Percentiles rank a stretch among this genome's conserved stretches.
Conservation (phyloP, 2,797 vertebrate species). For the Tragelaphus oryx region DNA sequence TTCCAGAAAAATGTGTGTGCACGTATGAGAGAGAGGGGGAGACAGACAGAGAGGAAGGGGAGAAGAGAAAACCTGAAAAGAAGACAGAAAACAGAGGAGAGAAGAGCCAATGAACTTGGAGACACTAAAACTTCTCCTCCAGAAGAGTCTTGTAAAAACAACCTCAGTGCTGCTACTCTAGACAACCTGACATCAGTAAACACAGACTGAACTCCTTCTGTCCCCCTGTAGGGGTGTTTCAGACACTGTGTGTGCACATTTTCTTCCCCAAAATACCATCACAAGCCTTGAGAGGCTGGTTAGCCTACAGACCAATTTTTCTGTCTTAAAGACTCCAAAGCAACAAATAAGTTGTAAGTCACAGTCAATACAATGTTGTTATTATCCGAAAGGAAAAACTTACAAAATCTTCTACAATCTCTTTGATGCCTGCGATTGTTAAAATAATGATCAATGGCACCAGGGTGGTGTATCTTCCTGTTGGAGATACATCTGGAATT, state of each 20-base stretch:
- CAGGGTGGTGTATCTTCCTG: constrained; percentile 98
- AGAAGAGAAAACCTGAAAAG: neutral
- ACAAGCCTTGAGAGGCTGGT: neutral
- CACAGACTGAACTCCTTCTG: neutral
- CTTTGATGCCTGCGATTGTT: constrained; percentile 98
- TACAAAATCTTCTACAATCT: constrained; percentile 99
- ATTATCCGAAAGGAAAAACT: constrained; percentile 78
- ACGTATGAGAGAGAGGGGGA: accelerated
- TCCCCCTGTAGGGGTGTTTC: neutral
- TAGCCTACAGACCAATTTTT: neutral
- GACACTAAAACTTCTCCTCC: neutral
- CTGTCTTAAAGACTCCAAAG: neutral
- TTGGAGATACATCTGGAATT: constrained; percentile 99
- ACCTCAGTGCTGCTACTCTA: neutral
- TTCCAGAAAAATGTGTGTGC: neutral
- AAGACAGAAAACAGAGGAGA: neutral
- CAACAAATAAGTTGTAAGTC: neutral
- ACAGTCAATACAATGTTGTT: neutral
- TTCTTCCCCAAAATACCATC: neutral
- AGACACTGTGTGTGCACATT: accelerated
- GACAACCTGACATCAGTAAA: neutral
- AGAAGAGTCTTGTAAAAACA: neutral
- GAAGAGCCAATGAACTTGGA: neutral
- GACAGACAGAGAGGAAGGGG: neutral
- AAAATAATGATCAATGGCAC: constrained; percentile 99